Base-by-base conservation (phyloP, 2,797 vertebrate genomes). In the Stomatorhinus walkeri region DNA sequence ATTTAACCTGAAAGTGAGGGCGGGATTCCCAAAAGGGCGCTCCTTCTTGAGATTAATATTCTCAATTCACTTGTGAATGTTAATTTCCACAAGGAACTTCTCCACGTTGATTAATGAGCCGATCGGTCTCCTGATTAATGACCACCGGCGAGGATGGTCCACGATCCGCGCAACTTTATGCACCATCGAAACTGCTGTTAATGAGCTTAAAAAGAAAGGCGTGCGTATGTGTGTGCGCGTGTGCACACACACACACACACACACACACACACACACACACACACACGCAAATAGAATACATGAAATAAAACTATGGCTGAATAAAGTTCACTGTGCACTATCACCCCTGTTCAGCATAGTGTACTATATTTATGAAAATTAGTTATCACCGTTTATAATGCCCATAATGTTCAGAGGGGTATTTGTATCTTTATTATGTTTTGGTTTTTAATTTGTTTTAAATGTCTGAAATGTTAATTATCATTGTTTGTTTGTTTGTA, bases 41-140 rank as follows among this genome's bases (percentile, higher is more conserved):
- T 24, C 92, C 91, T 93, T 93, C 89, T 91, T 90, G 88, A 91
- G 89, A 92, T 91, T 91, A 92, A 92, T 91, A 64, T 84, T 87
- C 85, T 46, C 76, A 87, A 85, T 89, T 90, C 76, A 83, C 68
- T 89, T 87, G 87, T 91, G 89, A 36, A 81, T 90, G 89, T 91
- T 87, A 85, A 72, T 88, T 92, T 51, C 56, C 85, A 81, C 87
- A 51, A 49, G 36, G 40, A 51, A 46, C 61, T 48, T 48, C 87
- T 64, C 36, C 46, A 22, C 43, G 46, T 89, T 36, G 59, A 89
- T 89, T 89, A 72, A 54, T 79, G 61, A 87, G 85, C 32, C 88
- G 85, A 87, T 59, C 52, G 52, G 16, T 87, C 48, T 49, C 40
- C 48, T 85, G 83, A 85, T 85, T 85, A 85, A 88, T 56, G 48